Evolutionary conservation across 2,797 vertebrate species (phyloP).

Genomic region (Phaenicophaeus curvirostris): DNA sequence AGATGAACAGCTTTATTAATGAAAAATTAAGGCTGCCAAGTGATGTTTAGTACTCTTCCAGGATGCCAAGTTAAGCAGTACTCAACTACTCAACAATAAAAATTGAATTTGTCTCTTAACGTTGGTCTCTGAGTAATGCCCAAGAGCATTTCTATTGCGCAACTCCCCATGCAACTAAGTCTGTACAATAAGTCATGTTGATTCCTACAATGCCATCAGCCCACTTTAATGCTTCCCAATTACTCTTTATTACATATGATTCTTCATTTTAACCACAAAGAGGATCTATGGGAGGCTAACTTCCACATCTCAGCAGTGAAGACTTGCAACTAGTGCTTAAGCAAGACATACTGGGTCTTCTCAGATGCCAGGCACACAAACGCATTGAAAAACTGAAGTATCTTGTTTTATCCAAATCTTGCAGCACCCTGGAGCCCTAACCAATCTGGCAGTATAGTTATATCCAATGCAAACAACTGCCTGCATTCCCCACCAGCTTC

Average conservation of each 20-base stretch:
- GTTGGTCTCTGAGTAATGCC: not conserved
- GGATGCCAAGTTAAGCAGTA: not conserved
- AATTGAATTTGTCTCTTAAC: not conserved
- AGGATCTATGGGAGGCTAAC: not conserved
- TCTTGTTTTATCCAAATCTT: not conserved
- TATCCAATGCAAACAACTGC: not conserved
- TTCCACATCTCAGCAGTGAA: not conserved
- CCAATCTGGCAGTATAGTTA: not conserved
- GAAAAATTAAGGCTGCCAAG: not conserved
- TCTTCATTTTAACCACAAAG: not conserved
- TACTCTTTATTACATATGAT: not conserved
- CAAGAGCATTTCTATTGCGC: not conserved
- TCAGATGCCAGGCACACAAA: not conserved
- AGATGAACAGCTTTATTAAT: not conserved
- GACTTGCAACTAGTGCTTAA: not conserved
- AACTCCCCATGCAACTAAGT: not conserved
- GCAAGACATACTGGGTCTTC: not conserved
- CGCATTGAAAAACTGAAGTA: not conserved
- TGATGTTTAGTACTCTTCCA: not conserved
- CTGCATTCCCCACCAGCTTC: not conserved
- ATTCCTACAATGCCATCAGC: not conserved
- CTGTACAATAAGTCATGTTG: not conserved
- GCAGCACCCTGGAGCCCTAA: not conserved
- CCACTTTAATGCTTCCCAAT: not conserved
- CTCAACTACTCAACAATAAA: not conserved